Conservation (phyloP, 1,140 invertebrate genomes). For the Branchinecta lynchi region DNA sequence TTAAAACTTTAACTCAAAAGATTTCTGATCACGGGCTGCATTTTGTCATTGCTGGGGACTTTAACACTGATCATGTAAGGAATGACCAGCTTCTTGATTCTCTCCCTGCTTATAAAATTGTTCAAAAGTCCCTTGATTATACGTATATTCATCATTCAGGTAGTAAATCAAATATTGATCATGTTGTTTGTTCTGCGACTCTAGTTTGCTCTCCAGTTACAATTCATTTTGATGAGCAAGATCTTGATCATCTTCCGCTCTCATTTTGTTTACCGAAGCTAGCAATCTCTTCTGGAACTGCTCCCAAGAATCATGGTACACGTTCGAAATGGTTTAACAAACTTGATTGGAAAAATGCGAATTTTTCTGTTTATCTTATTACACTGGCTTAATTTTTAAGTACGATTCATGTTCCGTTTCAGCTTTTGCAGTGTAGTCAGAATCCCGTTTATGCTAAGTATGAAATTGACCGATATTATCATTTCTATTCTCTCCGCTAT, state of each 20-base stretch:
- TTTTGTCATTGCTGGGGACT: neutral
- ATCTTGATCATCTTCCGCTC: neutral
- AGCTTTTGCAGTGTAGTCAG: neutral
- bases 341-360: neutral
- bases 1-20: neutral
- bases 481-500: neutral
- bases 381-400: neutral
- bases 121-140: too few species aligned
- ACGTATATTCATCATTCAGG: constrained; percentile 1
- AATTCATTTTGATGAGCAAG: neutral
- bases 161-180: neutral
- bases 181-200: neutral
- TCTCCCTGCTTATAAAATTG: too few species aligned
- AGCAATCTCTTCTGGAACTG: too few species aligned
- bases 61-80: too few species aligned
- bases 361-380: neutral
- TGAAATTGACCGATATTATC: neutral
- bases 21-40: neutral
- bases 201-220: neutral
- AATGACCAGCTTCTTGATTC: too few species aligned
- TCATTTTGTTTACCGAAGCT: too few species aligned
- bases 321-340: too few species aligned
- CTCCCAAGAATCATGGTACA: too few species aligned
- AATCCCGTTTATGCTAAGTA: neutral
- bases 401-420: neutral